Conservation (phyloP, 2,888 invertebrate genomes). For the Galerucella calmariensis region DNA sequence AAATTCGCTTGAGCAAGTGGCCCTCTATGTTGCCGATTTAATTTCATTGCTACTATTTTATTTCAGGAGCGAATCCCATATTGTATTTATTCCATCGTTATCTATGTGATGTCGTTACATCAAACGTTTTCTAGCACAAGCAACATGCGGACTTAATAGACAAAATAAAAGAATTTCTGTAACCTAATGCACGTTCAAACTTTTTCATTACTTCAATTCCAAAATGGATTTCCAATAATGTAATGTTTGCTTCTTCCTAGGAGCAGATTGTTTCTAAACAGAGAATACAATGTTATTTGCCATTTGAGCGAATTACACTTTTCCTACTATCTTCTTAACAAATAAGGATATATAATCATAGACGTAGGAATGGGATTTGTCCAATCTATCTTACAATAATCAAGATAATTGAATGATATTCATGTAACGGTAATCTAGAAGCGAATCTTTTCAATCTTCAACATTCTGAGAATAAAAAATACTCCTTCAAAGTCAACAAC, state of each 20-base stretch:
- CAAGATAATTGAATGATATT: too few relatives aligned
- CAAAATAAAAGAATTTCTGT: slow-evolving; percentile 14
- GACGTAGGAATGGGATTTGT: neutral
- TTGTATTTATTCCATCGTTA: too few relatives aligned
- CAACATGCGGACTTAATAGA: slow-evolving; percentile 8
- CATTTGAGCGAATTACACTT: slow-evolving; percentile 27
- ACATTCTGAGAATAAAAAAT: too few relatives aligned
- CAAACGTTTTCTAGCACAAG: slow-evolving; percentile 8
- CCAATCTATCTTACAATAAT: too few relatives aligned
- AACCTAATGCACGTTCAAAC: slow-evolving; percentile 18
- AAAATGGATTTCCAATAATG: slow-evolving; percentile 27
- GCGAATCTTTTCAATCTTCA: too few relatives aligned
- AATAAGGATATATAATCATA: neutral
- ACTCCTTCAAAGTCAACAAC: too few relatives aligned
- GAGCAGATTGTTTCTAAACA: slow-evolving; percentile 15
- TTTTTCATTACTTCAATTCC: slow-evolving; percentile 26
- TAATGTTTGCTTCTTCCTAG: slow-evolving; percentile 2
- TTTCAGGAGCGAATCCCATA: neutral
- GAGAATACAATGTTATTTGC: slow-evolving; percentile 19
- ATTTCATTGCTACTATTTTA: neutral
- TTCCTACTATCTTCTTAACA: slow-evolving; percentile 22
- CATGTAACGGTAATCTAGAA: too few relatives aligned
- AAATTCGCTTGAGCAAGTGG: too few relatives aligned
- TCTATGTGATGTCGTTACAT: neutral
- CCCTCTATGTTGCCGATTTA: neutral